Evolutionary conservation across 2,113 vertebrate species (phyloP).

Genomic region (Agapornis roseicollis): DNA sequence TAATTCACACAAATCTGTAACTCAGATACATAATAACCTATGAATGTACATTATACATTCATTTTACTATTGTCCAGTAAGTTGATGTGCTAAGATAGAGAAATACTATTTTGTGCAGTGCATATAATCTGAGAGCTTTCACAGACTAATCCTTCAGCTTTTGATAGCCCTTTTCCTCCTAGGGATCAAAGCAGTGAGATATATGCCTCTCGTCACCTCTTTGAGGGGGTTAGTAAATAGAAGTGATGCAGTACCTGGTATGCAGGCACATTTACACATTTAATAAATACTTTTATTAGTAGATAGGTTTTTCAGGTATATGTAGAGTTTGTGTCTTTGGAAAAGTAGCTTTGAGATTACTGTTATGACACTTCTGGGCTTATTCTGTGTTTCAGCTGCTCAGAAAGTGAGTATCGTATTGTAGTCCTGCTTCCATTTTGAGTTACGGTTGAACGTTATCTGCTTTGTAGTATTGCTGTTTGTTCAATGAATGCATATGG

Average conservation of each 20-base stretch:
- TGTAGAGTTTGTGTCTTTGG: background rate
- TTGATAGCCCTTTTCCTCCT: background rate
- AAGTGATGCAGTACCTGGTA: background rate
- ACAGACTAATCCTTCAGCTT: background rate
- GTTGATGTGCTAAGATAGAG: background rate
- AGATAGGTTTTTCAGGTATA: background rate
- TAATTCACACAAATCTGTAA: background rate
- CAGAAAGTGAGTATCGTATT: background rate
- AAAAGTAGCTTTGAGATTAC: background rate
- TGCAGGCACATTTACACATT: background rate
- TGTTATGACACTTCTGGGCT: background rate
- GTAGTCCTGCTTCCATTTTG: background rate
- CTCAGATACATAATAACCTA: background rate
- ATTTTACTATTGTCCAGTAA: background rate
- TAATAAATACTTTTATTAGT: background rate
- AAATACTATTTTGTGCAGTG: background rate
- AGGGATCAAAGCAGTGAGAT: background rate
- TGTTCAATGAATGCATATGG: background rate
- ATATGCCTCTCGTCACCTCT: background rate
- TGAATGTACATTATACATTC: background rate
- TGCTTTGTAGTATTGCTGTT: background rate
- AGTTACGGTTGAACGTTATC: background rate
- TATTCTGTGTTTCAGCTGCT: background rate
- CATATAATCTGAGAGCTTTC: background rate
- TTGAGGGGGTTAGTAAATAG: background rate